Evolutionary conservation across 2,113 vertebrate genomes (phyloP).

Genomic region (Neoarius graeffei): DNA sequence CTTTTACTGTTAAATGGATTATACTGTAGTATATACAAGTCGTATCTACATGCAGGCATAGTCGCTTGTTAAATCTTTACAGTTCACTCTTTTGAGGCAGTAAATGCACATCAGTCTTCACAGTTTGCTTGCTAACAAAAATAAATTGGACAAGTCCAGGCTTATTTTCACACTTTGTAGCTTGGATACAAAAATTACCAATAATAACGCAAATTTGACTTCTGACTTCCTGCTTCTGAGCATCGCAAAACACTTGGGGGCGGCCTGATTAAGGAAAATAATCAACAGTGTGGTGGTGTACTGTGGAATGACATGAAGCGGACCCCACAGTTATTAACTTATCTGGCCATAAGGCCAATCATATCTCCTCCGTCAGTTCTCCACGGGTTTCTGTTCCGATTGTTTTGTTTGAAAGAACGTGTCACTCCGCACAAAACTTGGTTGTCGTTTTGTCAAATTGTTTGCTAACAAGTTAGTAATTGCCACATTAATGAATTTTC

Average conservation of each 20-base stretch:
- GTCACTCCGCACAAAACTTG: too few species aligned
- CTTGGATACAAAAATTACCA: not conserved
- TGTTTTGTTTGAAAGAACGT: too few species aligned
- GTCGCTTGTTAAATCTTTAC: not conserved
- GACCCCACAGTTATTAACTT: too few species aligned
- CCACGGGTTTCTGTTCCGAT: too few species aligned
- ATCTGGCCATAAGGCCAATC: too few species aligned
- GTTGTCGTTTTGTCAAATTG: too few species aligned
- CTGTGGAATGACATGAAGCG: too few species aligned
- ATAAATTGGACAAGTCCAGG: not conserved
- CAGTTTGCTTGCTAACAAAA: not conserved
- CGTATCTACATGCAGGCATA: not conserved
- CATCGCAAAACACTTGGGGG: not conserved
- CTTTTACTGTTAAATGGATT: not conserved
- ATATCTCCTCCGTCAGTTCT: too few species aligned
- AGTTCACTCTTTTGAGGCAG: not conserved
- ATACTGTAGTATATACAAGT: not conserved
- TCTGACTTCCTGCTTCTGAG: not conserved
- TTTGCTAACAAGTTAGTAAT: too few species aligned
- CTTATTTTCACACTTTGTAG: not conserved
- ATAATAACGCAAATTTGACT: not conserved
- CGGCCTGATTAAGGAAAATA: not conserved
- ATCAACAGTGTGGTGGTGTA: not conserved
- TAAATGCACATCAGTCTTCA: not conserved
- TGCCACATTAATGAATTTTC: too few species aligned